Percentiles rank a stretch among this genome's conserved stretches.
Conservation (phyloP, 37 sponge, comb jelly and placozoan genomes). For the Axinella damicornis region DNA sequence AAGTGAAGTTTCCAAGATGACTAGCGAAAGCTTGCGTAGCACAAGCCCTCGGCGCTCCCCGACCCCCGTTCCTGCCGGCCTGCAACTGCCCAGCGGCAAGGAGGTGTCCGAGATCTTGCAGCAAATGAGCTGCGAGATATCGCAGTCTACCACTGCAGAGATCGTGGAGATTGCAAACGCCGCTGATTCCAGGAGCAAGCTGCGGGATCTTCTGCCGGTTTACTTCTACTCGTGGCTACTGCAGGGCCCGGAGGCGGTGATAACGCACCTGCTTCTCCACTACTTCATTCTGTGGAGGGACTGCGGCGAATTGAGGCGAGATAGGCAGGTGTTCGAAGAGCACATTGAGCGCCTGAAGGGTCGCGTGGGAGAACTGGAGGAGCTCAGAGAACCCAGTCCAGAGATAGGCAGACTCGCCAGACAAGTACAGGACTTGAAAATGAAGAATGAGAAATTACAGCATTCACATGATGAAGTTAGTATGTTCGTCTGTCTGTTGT, state of each 20-base stretch:
- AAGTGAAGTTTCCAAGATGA: too few species aligned
- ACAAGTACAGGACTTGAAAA: background rate
- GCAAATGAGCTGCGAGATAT: background rate
- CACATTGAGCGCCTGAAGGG: constrained; percentile 28
- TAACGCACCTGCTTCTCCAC: constrained; percentile 28
- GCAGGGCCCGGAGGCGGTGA: constrained; percentile 2
- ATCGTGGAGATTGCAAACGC: constrained; percentile 14
- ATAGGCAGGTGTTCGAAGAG: constrained; percentile 18
- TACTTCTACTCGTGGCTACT: constrained; percentile 33
- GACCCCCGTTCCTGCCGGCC: too few species aligned
- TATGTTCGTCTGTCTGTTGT: too few species aligned
- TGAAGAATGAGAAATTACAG: constrained; percentile 4
- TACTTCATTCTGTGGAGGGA: constrained; percentile 30
- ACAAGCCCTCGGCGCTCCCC: too few species aligned
- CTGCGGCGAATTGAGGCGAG: background rate
- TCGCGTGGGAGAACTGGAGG: constrained; percentile 18
- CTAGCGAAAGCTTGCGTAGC: too few species aligned
- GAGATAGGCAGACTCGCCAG: background rate
- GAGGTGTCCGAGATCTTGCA: background rate
- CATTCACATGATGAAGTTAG: constrained; percentile 25
- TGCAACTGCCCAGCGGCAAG: too few species aligned
- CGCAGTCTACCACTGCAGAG: background rate
- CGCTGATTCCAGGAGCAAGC: background rate
- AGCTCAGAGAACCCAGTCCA: background rate
- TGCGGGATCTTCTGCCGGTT: constrained; percentile 13